These are phyloP conservation scores for Glyptemys insculpta DNA, from an alignment of 2,797 vertebrate genomes.

Conservation along the genomic window DNA sequence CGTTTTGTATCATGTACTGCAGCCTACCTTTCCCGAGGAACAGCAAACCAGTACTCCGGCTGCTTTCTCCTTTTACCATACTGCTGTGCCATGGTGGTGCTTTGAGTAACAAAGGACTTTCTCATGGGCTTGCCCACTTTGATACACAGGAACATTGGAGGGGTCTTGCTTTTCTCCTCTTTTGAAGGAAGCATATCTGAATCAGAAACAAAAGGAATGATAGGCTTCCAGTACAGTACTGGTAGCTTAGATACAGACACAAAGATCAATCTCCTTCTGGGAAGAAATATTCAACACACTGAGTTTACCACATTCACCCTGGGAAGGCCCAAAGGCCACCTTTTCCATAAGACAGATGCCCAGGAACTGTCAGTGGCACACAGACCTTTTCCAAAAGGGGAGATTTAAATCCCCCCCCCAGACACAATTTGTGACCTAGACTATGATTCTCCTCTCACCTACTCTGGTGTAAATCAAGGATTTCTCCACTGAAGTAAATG, in stretches of 20 bases:
- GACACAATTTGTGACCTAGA: not conserved
- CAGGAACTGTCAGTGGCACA: not conserved
- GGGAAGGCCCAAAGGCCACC: not conserved
- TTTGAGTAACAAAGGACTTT: slow-evolving; percentile 92
- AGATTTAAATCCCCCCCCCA: too few relatives aligned
- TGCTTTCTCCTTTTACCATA: slow-evolving; percentile 87
- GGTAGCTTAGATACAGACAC: not conserved
- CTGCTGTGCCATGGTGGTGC: slow-evolving; percentile 86
- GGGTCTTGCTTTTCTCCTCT: slow-evolving; percentile 96
- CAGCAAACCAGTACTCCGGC: slow-evolving; percentile 98
- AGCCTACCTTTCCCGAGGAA: slow-evolving; percentile 94
- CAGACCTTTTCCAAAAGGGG: not conserved
- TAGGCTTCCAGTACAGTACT: not conserved
- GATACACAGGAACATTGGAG: slow-evolving; percentile 99
- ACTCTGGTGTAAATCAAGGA: fast-evolving
- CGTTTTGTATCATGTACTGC: not conserved
- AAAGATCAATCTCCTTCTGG: not conserved
- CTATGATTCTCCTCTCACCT: not conserved
- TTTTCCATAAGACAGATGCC: not conserved
- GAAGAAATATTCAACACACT: not conserved
- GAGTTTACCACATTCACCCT: not conserved
- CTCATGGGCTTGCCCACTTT: slow-evolving; percentile 98
- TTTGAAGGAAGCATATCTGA: slow-evolving; percentile 95
- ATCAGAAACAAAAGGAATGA: slow-evolving; percentile 32
- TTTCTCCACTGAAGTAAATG: not conserved